phyloP scores from a whole-genome alignment of 1,140 invertebrate genomes.

The Ceratitis capitata region DNA sequence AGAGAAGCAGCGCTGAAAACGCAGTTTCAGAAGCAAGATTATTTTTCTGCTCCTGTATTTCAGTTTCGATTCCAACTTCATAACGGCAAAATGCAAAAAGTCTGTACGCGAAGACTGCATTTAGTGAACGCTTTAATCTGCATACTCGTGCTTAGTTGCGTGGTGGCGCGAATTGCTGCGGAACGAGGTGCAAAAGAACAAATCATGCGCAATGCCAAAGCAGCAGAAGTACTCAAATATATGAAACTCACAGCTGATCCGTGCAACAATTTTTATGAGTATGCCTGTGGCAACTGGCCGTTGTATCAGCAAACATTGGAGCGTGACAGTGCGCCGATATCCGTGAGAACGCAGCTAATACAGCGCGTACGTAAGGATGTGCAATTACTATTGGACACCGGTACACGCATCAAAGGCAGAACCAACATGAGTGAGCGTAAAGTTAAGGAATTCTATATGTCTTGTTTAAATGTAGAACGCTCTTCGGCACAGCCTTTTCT shows the following conservation, averaged over 20 bases:
- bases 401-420: slow-evolving; percentile 42
- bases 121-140: not conserved
- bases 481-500: slow-evolving; percentile 46
- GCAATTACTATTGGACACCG: slow-evolving; percentile 47
- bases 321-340: slow-evolving; percentile 1
- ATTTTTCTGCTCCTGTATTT: not conserved
- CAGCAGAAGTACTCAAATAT: slow-evolving; percentile 75
- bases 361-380: slow-evolving; percentile 22
- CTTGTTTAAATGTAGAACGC: slow-evolving; percentile 74
- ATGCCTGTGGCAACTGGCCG: slow-evolving; percentile 70
- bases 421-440: slow-evolving; percentile 65
- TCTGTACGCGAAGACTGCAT: not conserved
- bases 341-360: slow-evolving; percentile 21
- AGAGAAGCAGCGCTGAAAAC: too few species aligned
- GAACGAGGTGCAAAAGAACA: not conserved
- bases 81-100: not conserved
- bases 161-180: not conserved
- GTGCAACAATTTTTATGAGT: slow-evolving; percentile 88
- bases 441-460: slow-evolving; percentile 83
- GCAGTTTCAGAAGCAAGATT: not conserved
- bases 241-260: slow-evolving; percentile 84
- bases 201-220: slow-evolving; percentile 48
- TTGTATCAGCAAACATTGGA: slow-evolving; percentile 46
- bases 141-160: not conserved
- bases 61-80: not conserved